Conservation (phyloP, 2,888 invertebrate species). For the Thera obeliscata region DNA sequence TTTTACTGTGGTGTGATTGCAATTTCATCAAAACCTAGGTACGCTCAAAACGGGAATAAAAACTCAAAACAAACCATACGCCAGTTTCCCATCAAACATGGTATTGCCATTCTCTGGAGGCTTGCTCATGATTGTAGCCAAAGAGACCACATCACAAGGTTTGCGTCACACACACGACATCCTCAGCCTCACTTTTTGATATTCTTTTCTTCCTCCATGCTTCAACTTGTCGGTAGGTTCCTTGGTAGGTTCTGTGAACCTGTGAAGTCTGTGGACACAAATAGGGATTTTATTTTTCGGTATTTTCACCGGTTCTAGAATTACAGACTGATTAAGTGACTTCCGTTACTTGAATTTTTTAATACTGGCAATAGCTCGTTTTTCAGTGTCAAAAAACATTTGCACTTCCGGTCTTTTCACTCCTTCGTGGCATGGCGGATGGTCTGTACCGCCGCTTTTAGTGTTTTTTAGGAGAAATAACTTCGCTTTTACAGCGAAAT, state of each 20-base stretch:
- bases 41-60: no score
- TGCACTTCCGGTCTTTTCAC: conserved; percentile 80
- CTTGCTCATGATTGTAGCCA: not conserved
- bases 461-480: conserved; percentile 77
- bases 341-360: conserved; percentile 41
- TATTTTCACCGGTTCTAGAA: not conserved
- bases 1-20: not conserved
- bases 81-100: not conserved
- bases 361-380: conserved; percentile 62
- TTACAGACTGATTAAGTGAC: not conserved
- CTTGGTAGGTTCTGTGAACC: not conserved
- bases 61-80: not conserved
- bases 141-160: not conserved
- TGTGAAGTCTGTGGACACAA: not conserved
- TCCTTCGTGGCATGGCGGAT: conserved; percentile 85
- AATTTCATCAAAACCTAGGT: not conserved
- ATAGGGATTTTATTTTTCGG: not conserved
- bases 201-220: not conserved
- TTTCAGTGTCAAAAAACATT: conserved; percentile 61
- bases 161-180: not conserved
- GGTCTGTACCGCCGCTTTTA: conserved; percentile 75
- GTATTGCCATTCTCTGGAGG: not conserved
- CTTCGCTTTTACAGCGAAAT: conserved; percentile 81
- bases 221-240: not conserved
- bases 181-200: not conserved